phyloP scores from a whole-genome alignment of 1,140 invertebrate genomes.

The Drosophila burlai region DNA sequence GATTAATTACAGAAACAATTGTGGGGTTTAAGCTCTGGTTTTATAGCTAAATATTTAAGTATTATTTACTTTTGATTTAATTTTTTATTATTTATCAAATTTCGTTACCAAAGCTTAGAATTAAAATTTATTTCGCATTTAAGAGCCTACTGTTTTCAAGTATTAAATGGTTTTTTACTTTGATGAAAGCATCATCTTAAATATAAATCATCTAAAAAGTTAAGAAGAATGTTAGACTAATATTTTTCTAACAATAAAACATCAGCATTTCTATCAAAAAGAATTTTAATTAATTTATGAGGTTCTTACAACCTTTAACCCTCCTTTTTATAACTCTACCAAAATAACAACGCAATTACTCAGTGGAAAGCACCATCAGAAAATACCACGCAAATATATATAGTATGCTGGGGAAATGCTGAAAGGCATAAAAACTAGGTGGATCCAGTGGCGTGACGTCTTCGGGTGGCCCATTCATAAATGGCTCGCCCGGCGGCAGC shows the following conservation, averaged over 20 bases:
- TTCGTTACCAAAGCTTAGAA: too few species aligned
- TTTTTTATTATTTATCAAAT: too few species aligned
- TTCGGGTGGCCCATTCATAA: slow-evolving; percentile 39
- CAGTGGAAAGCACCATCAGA: not conserved
- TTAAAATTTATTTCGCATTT: not conserved
- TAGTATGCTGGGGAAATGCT: slow-evolving; percentile 6
- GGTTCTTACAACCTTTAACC: not conserved
- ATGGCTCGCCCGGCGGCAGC: slow-evolving; percentile 5
- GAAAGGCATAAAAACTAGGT: slow-evolving; percentile 24
- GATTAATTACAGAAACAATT: not conserved
- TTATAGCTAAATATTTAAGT: not conserved
- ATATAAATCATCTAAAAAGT: not conserved
- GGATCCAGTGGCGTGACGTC: slow-evolving; percentile 38
- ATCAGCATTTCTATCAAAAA: fast-evolving
- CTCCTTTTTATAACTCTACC: not conserved
- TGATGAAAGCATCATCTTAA: not conserved
- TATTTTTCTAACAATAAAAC: not conserved
- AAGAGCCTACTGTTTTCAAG: not conserved
- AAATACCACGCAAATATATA: slow-evolving; percentile 22
- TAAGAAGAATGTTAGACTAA: not conserved
- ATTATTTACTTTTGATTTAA: not conserved
- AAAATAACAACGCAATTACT: slow-evolving; percentile 32
- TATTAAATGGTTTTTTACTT: not conserved
- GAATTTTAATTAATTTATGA: not conserved
- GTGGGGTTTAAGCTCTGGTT: not conserved